A percentile compares a stretch with the other conserved stretches of the same genome.
phyloP scores from a whole-genome alignment of 2,797 vertebrate genomes.

The Karalla daura region DNA sequence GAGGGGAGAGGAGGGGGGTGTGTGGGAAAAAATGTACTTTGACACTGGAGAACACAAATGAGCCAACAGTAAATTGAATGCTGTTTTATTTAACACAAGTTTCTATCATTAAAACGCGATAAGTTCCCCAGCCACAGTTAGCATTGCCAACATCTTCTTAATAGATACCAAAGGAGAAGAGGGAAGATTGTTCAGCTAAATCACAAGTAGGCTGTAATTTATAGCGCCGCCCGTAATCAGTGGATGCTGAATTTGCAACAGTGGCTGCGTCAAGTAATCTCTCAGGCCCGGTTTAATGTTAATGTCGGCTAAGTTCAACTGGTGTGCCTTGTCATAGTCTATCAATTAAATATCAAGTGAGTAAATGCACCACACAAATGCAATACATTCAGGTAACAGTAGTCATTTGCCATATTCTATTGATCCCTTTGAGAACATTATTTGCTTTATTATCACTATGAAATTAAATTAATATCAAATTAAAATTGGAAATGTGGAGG shows the following conservation, averaged over 20 bases:
- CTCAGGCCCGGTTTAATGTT: neutral
- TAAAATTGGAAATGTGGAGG: neutral
- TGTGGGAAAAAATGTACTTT: constrained; percentile 35
- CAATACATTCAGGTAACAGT: no score
- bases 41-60: constrained; percentile 4
- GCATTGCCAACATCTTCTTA: neutral
- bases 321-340: neutral
- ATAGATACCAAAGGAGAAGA: neutral
- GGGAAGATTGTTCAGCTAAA: neutral
- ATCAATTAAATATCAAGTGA: neutral
- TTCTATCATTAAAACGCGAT: neutral
- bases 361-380: no score
- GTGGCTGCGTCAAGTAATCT: neutral
- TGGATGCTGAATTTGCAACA: constrained; percentile 4
- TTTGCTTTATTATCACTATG: neutral
- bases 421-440: neutral
- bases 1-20: neutral
- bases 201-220: neutral
- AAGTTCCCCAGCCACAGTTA: neutral
- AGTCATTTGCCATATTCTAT: no score
- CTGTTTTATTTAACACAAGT: neutral
- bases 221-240: neutral
- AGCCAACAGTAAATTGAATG: neutral
- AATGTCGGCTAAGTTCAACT: neutral
- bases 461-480: no score